Evolutionary conservation across 92 coral and sea anemone genomes (phyloP).

Genomic region (Montipora capitata): DNA sequence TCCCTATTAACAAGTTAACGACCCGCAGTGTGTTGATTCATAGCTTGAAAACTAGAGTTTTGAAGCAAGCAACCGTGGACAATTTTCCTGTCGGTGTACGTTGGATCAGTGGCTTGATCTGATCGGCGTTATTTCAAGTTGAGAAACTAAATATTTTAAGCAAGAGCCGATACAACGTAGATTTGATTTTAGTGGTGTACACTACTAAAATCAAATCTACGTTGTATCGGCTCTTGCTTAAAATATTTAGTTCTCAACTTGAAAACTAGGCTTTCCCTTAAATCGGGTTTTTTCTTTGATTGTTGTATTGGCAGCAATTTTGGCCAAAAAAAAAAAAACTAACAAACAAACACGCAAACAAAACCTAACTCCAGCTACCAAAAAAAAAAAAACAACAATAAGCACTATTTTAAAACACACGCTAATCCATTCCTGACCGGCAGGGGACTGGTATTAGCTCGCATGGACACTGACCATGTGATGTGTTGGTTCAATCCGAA

Average conservation of each 20-base stretch:
- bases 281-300: not conserved
- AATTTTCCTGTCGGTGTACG: too few species aligned
- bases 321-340: not conserved
- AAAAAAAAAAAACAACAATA: not conserved
- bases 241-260: not conserved
- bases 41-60: too few species aligned
- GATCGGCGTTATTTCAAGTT: too few species aligned
- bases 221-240: too few species aligned
- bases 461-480: conserved; percentile 41
- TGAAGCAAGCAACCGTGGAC: too few species aligned
- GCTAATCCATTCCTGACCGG: conserved; percentile 49
- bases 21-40: too few species aligned
- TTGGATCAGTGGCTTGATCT: too few species aligned
- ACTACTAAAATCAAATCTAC: too few species aligned
- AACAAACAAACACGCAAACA: not conserved
- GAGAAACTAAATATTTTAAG: too few species aligned
- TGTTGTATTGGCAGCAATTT: conserved; percentile 12
- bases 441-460: conserved; percentile 25
- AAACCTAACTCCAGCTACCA: not conserved
- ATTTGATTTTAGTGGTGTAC: too few species aligned
- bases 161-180: too few species aligned
- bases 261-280: not conserved
- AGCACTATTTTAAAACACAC: not conserved
- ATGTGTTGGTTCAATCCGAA: conserved; percentile 11
- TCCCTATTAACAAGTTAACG: too few species aligned